Evolutionary conservation across 2,797 vertebrate species (phyloP), one percentile per base, ranked within the genome.

Genomic region (Pygocentrus nattereri): DNA sequence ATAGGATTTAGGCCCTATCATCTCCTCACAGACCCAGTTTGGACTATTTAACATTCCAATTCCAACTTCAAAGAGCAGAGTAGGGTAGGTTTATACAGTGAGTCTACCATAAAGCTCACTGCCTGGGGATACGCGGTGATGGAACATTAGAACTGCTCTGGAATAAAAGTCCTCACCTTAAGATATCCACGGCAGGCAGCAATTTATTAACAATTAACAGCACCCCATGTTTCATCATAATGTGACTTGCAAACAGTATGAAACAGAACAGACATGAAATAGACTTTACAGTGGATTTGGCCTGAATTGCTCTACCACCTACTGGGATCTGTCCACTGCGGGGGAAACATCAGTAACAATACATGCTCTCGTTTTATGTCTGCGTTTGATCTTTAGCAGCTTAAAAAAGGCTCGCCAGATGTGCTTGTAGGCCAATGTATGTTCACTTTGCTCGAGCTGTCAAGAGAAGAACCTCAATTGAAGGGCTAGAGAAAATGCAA

Each of bases 51-150:
- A 86, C 81, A 78, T 79, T 11, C 38, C 71, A 77, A 74, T 86
- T 88, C 87, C 25, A 87, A 89, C 87, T 91, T 92, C 88, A 92
- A 91, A 90, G 87, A 68, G 44, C n/a, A 71, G 87, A 74, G 74
- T 31, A 84, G 76, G 84, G 72, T 58, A 59, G 72, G 12, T 31
- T 72, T 72, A 34, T 56, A 56, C 38, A 80, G 16, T 12, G 71
- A 38, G 13, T 74, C 12, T 30, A 27, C 16, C 41, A 52, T 68
- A 76, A 81, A 70, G 19, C 23, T 56, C 44, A 12, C 50, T 47
- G 50, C 50, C 70, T 16, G 19, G 16, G 13, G 27, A 58, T 31
- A 64, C 30, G 59, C 6, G 10, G 19, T 69, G 41, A 18, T 7
- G 7, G 44, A 68, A 58, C 13, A 49, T 65, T 25, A 56, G 25